A percentile compares a stretch with the other conserved stretches of the same genome.
Conservation (phyloP, 1,140 invertebrate genomes). For the Listronotus bonariensis region DNA sequence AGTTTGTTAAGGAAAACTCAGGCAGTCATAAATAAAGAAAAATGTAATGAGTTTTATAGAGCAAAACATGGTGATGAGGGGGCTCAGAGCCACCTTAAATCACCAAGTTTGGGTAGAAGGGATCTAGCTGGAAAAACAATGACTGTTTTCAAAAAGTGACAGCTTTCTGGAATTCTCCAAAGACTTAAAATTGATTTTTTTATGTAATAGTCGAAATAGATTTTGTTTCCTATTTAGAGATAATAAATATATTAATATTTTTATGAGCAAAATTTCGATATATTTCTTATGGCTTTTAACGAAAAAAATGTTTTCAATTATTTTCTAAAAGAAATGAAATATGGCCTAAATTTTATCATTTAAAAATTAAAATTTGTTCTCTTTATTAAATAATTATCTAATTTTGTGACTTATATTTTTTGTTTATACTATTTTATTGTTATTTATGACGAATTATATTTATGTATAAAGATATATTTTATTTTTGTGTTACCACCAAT, state of each 20-base stretch:
- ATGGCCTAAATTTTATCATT: no score
- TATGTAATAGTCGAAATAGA: no score
- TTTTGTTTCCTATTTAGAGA: no score
- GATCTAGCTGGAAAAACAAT: no score
- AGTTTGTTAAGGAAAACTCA: slow-evolving; percentile 46
- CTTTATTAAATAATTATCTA: no score
- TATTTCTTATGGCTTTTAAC: no score
- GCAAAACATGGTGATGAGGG: slow-evolving; percentile 5
- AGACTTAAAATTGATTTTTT: slow-evolving; percentile 5
- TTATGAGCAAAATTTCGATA: no score
- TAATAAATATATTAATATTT: no score
- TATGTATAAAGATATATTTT: no score
- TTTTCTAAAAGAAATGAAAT: no score
- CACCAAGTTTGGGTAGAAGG: slow-evolving; percentile 3
- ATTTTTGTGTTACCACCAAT: slow-evolving; percentile 11
- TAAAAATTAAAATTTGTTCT: no score
- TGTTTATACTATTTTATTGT: background rate
- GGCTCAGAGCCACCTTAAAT: background rate
- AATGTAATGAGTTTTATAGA: slow-evolving; percentile 36
- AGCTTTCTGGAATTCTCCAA: background rate
- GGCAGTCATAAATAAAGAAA: slow-evolving; percentile 45
- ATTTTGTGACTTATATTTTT: slow-evolving; percentile 1
- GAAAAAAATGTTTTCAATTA: no score
- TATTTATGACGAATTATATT: slow-evolving; percentile 20
- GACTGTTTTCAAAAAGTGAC: background rate